Percentiles rank a stretch among this genome's conserved stretches.
Conservation (phyloP, 2,797 vertebrate species). For the Tenualosa thibaudeaui region DNA sequence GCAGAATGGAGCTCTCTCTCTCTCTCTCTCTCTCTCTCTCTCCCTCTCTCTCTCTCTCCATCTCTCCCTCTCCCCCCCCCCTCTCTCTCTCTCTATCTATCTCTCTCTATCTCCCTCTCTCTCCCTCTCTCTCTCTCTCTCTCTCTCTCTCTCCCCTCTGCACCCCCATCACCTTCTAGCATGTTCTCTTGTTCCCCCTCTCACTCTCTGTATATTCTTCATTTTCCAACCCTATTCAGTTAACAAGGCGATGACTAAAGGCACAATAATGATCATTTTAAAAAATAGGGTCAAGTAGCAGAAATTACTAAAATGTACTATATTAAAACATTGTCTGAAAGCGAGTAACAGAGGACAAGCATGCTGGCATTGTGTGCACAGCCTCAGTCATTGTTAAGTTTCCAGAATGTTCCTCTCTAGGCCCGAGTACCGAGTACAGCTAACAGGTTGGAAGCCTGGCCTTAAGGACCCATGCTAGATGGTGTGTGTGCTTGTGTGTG, state of each 20-base stretch:
- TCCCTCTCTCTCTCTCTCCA: not conserved
- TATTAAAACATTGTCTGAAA: too few relatives aligned
- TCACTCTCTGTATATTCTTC: slow-evolving; percentile 36
- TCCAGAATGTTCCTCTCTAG: not conserved
- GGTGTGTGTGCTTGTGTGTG: not conserved
- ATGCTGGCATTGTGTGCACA: too few relatives aligned
- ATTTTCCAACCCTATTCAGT: not conserved
- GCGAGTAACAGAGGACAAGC: too few relatives aligned
- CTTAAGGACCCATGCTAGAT: not conserved
- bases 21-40: not conserved
- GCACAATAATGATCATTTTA: too few relatives aligned
- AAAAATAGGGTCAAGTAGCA: too few relatives aligned
- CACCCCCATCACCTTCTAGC: too few relatives aligned
- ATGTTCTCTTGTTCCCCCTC: slow-evolving; percentile 23
- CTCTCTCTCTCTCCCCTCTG: slow-evolving; percentile 25
- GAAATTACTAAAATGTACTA: too few relatives aligned
- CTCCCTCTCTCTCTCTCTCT: slow-evolving; percentile 25
- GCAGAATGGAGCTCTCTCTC: not conserved
- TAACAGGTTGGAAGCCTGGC: not conserved
- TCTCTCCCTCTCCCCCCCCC: not conserved
- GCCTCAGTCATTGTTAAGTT: not conserved
- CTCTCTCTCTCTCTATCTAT: not conserved
- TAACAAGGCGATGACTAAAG: too few relatives aligned
- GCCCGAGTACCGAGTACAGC: too few relatives aligned
- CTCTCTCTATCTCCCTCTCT: slow-evolving; percentile 23